phyloP scores from a whole-genome alignment of 2,888 invertebrate genomes.

The Arge pagana region DNA sequence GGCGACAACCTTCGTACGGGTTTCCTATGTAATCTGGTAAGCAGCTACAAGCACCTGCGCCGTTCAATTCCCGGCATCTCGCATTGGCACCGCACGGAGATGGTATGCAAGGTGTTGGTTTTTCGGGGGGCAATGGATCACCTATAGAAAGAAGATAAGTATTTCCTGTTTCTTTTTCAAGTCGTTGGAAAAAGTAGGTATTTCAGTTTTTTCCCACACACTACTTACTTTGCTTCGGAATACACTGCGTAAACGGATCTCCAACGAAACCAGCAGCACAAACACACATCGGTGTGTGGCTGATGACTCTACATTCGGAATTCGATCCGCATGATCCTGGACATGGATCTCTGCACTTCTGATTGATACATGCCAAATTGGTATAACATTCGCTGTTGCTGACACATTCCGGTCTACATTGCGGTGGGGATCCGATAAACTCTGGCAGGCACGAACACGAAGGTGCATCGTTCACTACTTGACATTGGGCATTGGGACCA shows the following conservation, averaged over 20 bases:
- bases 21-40: slow-evolving; percentile 65
- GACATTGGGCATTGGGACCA: slow-evolving; percentile 68
- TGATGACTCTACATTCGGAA: slow-evolving; percentile 75
- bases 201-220: not conserved
- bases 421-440: slow-evolving; percentile 74
- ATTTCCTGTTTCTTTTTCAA: slow-evolving; percentile 9
- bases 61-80: slow-evolving; percentile 69
- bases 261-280: slow-evolving; percentile 64
- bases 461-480: slow-evolving; percentile 63
- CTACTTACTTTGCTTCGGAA: slow-evolving; percentile 36
- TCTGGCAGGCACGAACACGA: slow-evolving; percentile 70
- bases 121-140: slow-evolving; percentile 16
- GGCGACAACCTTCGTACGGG: slow-evolving; percentile 70
- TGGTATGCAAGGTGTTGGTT: slow-evolving; percentile 68
- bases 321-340: slow-evolving; percentile 75
- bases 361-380: slow-evolving; percentile 74
- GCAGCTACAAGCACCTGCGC: slow-evolving; percentile 63
- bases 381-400: slow-evolving; percentile 75
- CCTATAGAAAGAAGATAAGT: slow-evolving; percentile 1
- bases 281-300: slow-evolving; percentile 75
- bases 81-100: slow-evolving; percentile 85
- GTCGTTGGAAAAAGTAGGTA: not conserved
- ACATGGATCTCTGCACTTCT: slow-evolving; percentile 80
- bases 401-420: slow-evolving; percentile 78
- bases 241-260: slow-evolving; percentile 61